phyloP scores from a whole-genome alignment of 2,888 invertebrate species.

The Perizoma affinitatum region DNA sequence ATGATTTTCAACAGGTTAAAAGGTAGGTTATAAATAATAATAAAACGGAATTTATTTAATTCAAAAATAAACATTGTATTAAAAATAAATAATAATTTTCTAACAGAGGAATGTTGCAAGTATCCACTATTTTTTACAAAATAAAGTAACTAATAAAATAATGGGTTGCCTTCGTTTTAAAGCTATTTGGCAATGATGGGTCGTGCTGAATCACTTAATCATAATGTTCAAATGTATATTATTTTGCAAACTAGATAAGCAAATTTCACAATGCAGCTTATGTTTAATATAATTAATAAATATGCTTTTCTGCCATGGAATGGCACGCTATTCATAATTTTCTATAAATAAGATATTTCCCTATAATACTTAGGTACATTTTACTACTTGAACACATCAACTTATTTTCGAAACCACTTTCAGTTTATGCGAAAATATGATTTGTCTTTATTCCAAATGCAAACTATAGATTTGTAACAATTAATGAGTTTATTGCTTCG shows the following conservation, averaged over 20 bases:
- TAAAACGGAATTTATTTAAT: slow-evolving; percentile 23
- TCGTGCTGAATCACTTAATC: slow-evolving; percentile 15
- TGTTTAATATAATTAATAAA: slow-evolving; percentile 4
- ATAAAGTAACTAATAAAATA: slow-evolving; percentile 21
- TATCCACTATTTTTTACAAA: slow-evolving; percentile 26
- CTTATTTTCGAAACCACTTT: slow-evolving; percentile 12
- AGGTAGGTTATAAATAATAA: slow-evolving; percentile 13
- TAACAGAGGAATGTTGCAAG: slow-evolving; percentile 39
- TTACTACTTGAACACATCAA: slow-evolving; percentile 18
- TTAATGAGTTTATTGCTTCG: not conserved
- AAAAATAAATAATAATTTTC: slow-evolving; percentile 35
- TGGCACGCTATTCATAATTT: slow-evolving; percentile 4
- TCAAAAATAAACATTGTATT: slow-evolving; percentile 31
- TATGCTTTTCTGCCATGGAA: slow-evolving; percentile 6
- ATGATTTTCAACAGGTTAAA: slow-evolving; percentile 30
- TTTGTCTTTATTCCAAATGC: slow-evolving; percentile 6
- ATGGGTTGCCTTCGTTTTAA: slow-evolving; percentile 19
- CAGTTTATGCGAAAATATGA: slow-evolving; percentile 5
- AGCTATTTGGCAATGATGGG: slow-evolving; percentile 34
- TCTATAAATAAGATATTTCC: slow-evolving; percentile 1
- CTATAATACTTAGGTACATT: slow-evolving; percentile 10
- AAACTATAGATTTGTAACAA: not conserved
- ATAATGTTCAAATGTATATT: slow-evolving; percentile 7
- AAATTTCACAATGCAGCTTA: slow-evolving; percentile 10
- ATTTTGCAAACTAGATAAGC: slow-evolving; percentile 12